These are phyloP conservation scores for Telmatherina bonti DNA, from an alignment of 2,797 vertebrate species.

Conservation along the genomic window DNA sequence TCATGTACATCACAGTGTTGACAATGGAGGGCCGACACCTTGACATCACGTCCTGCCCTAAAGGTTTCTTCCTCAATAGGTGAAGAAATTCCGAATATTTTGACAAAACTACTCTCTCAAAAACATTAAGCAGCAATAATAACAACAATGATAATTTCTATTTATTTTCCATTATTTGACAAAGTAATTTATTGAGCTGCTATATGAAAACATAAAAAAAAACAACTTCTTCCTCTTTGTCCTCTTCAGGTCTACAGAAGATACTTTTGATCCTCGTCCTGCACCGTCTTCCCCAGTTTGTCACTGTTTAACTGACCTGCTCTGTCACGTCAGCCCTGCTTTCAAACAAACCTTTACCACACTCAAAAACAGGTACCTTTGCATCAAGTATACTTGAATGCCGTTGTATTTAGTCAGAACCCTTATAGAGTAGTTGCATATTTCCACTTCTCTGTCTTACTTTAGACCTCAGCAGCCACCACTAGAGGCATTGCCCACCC, in stretches of 20 bases:
- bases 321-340: conserved; percentile 83
- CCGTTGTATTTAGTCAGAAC: neutral
- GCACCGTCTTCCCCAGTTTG: conserved; percentile 76
- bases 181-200: neutral
- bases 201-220: neutral
- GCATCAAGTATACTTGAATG: neutral
- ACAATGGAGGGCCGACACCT: conserved; percentile 80
- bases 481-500: conserved; percentile 77
- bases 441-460: conserved; percentile 1
- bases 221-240: neutral
- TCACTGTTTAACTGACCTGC: conserved; percentile 85
- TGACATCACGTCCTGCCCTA: conserved; percentile 85
- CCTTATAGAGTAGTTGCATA: neutral
- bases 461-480: conserved; percentile 69
- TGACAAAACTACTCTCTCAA: too few relatives aligned
- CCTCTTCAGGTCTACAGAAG: conserved; percentile 79
- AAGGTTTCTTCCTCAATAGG: conserved; percentile 86
- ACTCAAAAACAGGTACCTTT: conserved; percentile 77
- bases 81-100: conserved; percentile 34
- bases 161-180: neutral
- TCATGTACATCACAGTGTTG: conserved; percentile 82
- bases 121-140: neutral
- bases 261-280: conserved; percentile 83
- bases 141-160: neutral
- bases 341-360: conserved; percentile 80